These are phyloP conservation scores for Apodemus sylvaticus DNA, from an alignment of 2,113 vertebrate genomes.

Conservation along the genomic window DNA sequence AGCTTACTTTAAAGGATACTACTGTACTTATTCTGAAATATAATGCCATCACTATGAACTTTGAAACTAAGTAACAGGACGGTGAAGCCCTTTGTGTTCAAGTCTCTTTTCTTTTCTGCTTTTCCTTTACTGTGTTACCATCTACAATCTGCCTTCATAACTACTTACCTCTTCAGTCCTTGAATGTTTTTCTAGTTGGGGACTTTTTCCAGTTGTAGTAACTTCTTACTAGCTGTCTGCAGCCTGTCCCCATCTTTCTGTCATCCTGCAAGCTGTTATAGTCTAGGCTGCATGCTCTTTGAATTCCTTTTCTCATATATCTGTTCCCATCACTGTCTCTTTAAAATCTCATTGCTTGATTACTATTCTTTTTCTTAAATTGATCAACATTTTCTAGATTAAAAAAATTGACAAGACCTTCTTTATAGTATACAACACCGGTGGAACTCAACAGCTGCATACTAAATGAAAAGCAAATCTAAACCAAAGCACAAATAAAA, in stretches of 20 bases:
- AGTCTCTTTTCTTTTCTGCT: neutral
- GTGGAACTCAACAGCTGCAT: neutral
- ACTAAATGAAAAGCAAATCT: neutral
- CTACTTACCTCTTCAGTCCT: neutral
- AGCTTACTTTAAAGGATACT: neutral
- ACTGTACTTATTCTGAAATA: neutral
- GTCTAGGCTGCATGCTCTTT: neutral
- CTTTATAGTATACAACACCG: too few relatives aligned
- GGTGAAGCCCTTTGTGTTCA: neutral
- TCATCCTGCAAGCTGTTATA: neutral
- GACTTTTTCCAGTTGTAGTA: too few relatives aligned
- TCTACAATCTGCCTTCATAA: neutral
- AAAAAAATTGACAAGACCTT: neutral
- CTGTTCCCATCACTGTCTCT: neutral
- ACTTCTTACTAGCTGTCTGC: neutral
- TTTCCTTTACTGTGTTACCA: too few relatives aligned
- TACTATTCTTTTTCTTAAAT: neutral
- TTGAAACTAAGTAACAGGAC: neutral
- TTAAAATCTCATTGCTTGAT: neutral
- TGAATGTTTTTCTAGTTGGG: too few relatives aligned
- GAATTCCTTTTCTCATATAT: neutral
- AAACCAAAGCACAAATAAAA: neutral
- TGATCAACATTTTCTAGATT: too few relatives aligned
- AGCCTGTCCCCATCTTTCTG: neutral
- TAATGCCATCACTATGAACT: neutral